Evolutionary conservation across 2,113 vertebrate species (phyloP).

Genomic region (Clarias magur): DNA sequence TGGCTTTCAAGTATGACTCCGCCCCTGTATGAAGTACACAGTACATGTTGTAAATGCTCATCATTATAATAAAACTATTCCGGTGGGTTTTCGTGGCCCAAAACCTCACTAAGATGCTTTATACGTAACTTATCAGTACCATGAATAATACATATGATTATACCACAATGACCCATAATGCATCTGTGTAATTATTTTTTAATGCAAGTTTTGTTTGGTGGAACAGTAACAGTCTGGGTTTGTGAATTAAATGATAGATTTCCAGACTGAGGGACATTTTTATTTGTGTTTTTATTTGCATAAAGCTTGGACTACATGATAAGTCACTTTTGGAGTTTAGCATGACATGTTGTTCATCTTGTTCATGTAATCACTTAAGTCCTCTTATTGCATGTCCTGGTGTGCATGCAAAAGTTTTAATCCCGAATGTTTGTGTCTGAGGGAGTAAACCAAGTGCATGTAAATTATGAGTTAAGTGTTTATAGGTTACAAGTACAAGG

Average conservation of each 20-base stretch:
- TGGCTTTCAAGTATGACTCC: not conserved
- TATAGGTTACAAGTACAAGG: not conserved
- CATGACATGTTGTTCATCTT: slow-evolving; percentile 19
- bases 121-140: not conserved
- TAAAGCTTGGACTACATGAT: not conserved
- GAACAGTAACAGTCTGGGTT: not conserved
- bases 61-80: not conserved
- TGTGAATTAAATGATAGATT: not conserved
- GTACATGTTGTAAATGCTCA: too few species aligned
- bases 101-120: not conserved
- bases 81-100: not conserved
- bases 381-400: not conserved
- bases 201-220: not conserved
- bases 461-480: not conserved
- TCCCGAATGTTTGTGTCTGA: not conserved
- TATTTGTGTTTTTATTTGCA: not conserved
- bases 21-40: not conserved
- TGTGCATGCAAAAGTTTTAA: not conserved
- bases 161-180: not conserved
- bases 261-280: not conserved
- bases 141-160: not conserved
- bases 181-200: not conserved
- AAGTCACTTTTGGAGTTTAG: not conserved
- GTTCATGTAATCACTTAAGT: not conserved
- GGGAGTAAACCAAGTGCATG: not conserved